Conservation (phyloP, 2,888 invertebrate species). For the Eubasilissa splendida region DNA sequence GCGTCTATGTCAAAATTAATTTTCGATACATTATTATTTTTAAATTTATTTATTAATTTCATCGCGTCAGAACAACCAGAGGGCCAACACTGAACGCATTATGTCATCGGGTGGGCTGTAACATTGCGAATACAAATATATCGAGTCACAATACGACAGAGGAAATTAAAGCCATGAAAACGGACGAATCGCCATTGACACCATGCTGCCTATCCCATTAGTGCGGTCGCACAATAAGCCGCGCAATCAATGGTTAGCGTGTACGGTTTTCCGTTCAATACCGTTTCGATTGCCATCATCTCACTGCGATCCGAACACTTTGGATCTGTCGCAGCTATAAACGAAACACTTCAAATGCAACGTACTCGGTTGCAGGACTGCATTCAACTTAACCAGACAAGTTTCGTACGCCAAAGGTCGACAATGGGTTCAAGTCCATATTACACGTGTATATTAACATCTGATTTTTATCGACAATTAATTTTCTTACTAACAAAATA, state of each 20-base stretch:
- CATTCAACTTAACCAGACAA: too few relatives aligned
- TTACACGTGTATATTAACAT: too few relatives aligned
- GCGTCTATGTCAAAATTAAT: too few relatives aligned
- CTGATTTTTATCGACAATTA: too few relatives aligned
- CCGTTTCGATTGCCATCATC: background rate
- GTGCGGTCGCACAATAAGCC: conserved; percentile 10
- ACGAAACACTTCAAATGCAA: too few relatives aligned
- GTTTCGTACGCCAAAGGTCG: too few relatives aligned
- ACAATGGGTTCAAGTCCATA: too few relatives aligned
- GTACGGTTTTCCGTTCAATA: conserved; percentile 11
- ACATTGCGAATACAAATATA: conserved; percentile 24
- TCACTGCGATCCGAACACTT: conserved; percentile 8
- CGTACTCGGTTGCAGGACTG: too few relatives aligned
- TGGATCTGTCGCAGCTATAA: background rate
- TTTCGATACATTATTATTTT: too few relatives aligned
- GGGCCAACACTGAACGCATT: background rate
- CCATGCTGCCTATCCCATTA: conserved; percentile 20
- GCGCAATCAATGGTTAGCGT: background rate
- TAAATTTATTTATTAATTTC: too few relatives aligned
- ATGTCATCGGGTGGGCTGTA: background rate
- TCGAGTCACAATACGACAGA: conserved; percentile 11
- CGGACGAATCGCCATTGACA: conserved; percentile 6
- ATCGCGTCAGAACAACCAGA: background rate
- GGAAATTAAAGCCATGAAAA: conserved; percentile 20
- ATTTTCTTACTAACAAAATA: too few relatives aligned